A percentile compares a stretch with the other conserved stretches of the same genome.
phyloP scores from a whole-genome alignment of 2,888 invertebrate genomes.

The Megalurothrips usitatus region DNA sequence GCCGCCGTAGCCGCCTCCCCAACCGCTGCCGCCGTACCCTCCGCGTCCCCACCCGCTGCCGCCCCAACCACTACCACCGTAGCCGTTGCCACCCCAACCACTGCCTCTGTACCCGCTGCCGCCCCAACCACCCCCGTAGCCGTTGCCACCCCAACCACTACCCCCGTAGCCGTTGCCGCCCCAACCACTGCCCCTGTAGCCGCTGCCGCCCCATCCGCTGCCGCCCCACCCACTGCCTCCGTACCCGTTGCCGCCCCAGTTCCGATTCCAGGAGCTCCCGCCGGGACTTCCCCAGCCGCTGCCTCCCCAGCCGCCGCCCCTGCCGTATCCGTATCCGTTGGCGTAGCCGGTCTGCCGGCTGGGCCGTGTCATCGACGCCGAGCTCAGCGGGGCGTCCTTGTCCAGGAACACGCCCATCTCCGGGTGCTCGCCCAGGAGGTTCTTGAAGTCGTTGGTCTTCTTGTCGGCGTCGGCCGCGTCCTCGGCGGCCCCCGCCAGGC shows the following conservation, averaged over 20 bases:
- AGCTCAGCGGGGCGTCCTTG: neutral
- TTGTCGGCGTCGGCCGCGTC: neutral
- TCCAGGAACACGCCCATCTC: neutral
- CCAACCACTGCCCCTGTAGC: neutral
- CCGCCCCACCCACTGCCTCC: neutral
- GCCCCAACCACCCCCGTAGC: neutral
- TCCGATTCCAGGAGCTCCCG: neutral
- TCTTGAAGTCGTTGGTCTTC: constrained; percentile 16
- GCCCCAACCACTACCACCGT: neutral
- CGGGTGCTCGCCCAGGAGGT: constrained; percentile 3
- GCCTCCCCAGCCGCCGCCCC: neutral
- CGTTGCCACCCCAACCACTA: neutral
- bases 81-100: neutral
- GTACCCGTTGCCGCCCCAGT: neutral
- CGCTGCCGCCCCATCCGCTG: neutral
- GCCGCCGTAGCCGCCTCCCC: neutral
- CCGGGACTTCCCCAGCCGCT: neutral
- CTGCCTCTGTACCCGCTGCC: neutral
- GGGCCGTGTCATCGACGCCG: neutral
- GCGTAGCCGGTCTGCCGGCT: constrained; percentile 1
- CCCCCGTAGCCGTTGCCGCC: neutral
- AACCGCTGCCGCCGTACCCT: neutral
- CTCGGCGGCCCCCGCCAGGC: neutral
- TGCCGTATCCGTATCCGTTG: neutral
- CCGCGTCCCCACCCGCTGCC: neutral